Base-by-base conservation (phyloP, 2,797 vertebrate species). In the Antennarius maculatus region DNA sequence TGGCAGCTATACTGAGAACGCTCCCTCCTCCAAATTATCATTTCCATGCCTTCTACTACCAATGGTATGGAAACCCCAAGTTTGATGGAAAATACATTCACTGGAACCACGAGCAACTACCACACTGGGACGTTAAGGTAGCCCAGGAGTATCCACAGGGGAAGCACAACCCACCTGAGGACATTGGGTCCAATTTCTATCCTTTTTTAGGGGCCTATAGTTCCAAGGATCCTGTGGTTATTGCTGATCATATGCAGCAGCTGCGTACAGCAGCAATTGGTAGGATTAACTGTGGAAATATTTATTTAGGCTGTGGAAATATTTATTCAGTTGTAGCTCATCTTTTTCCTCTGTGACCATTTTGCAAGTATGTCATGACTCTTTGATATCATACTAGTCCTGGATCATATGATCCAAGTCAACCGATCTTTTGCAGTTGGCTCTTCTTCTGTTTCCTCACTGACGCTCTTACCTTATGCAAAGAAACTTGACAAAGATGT, bases 231-330 rank as follows among this genome's bases (percentile, higher is more conserved):
- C 95, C 96, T 66, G 86, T 94, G 53, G 86, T 97, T 50, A 88
- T 99, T 66, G 96, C 98, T 81, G 93, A 92, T 48, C 98, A 99
- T 81, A 98, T 99, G 98, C 94, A 93, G 77, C 98, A 99, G 89
- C 89, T 99, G 45, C 91, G 92, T 47, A 93, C 93, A 55, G 96
- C 97, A 66, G 95, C 95, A 45, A 95, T 98, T 62, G 97, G 98
- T 99, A 92, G 95, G 92, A 77, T 23, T 23, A 4, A 17, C 0
- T 10, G 7, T 7, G 11, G n/a, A 16, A 54, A 3, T 41, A 45
- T 50, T 41, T 39, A 4, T 23, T 4, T 4, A 34, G n/a, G n/a
- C 0, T 10, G 7, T 7, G 11, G n/a, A 16, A 54, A 3, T 41
- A 45, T 50, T 41, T 39, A 4, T 23, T 4, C 2, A 34, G 23